Evolutionary conservation across 2,113 vertebrate species (phyloP).

Genomic region (Grallaria varia): DNA sequence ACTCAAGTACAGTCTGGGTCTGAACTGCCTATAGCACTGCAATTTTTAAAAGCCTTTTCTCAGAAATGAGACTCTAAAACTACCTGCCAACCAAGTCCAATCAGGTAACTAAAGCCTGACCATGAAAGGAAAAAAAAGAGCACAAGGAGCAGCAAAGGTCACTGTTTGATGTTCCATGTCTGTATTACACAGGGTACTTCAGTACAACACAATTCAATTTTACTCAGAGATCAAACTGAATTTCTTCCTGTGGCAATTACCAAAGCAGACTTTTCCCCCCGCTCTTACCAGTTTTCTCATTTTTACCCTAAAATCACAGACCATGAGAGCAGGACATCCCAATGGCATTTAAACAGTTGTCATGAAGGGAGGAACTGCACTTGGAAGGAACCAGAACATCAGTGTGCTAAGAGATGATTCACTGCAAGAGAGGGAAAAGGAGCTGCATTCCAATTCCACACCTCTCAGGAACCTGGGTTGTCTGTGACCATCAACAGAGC

Average conservation of each 20-base stretch:
- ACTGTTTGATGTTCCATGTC: not conserved
- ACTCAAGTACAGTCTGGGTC: not conserved
- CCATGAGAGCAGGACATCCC: not conserved
- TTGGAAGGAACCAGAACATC: not conserved
- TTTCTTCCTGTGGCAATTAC: not conserved
- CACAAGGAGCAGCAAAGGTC: not conserved
- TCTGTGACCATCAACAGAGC: not conserved
- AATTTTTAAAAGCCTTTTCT: not conserved
- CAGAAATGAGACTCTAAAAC: not conserved
- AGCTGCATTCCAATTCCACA: not conserved
- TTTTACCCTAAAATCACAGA: not conserved
- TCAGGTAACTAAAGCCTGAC: not conserved
- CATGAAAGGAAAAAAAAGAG: not conserved
- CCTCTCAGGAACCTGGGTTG: not conserved
- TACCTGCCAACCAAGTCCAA: not conserved
- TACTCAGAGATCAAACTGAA: not conserved
- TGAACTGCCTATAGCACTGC: not conserved
- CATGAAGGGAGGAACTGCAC: not conserved
- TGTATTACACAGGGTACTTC: not conserved
- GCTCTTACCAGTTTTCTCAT: not conserved
- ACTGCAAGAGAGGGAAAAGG: not conserved
- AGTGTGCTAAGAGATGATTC: not conserved
- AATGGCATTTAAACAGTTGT: not conserved
- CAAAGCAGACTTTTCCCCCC: fast-evolving
- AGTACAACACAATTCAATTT: not conserved